phyloP scores from a whole-genome alignment of 2,797 vertebrate genomes.

The Amniataba percoides region DNA sequence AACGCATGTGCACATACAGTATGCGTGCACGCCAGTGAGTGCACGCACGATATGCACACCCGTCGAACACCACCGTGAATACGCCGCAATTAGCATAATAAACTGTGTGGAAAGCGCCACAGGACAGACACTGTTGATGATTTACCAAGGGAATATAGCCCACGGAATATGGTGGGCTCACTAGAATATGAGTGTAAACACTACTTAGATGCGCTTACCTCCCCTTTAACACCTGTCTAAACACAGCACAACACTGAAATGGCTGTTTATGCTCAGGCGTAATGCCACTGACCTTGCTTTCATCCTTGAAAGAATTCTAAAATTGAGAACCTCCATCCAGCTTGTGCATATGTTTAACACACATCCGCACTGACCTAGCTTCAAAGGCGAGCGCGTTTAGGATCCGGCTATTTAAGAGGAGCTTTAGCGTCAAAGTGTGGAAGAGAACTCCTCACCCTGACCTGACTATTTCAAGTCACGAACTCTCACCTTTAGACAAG shows the following conservation, averaged over 20 bases:
- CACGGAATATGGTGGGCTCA: conserved; percentile 17
- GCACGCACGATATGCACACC: conserved; percentile 24
- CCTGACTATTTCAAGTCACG: conserved; percentile 57
- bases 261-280: conserved; percentile 42
- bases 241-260: conserved; percentile 53
- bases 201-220: conserved; percentile 50
- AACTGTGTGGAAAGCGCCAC: conserved; percentile 42
- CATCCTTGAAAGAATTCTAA: conserved; percentile 52
- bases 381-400: conserved; percentile 47
- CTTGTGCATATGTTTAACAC: conserved; percentile 55
- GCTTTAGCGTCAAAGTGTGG: conserved; percentile 32
- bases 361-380: conserved; percentile 46
- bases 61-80: conserved; percentile 22
- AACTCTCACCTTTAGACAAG: conserved; percentile 54
- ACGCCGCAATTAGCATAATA: conserved; percentile 51
- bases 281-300: conserved; percentile 58
- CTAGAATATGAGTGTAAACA: conserved; percentile 58
- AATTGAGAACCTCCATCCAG: conserved; percentile 52
- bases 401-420: conserved; percentile 47
- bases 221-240: conserved; percentile 65
- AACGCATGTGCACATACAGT: conserved; percentile 4
- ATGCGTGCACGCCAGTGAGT: not conserved
- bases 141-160: conserved; percentile 54
- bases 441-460: conserved; percentile 29
- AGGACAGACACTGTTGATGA: conserved; percentile 46